Percentiles rank a stretch among this genome's conserved stretches.
Evolutionary conservation across 1,140 invertebrate genomes (phyloP).

Genomic region (Cydia splendana): DNA sequence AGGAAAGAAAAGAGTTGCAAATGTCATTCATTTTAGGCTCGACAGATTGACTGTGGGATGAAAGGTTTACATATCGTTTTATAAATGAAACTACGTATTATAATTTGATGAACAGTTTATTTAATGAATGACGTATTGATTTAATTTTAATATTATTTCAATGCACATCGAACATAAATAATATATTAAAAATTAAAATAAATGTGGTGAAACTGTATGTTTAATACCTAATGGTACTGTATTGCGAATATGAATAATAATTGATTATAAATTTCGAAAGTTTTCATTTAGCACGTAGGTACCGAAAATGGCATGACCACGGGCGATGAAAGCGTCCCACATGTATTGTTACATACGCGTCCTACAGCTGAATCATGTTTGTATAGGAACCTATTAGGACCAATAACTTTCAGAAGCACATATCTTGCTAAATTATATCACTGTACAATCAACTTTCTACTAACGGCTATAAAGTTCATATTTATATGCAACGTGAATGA

Average conservation of each 20-base stretch:
- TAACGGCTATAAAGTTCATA: not conserved
- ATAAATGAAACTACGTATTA: too few species aligned
- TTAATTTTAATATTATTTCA: too few species aligned
- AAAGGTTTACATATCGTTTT: too few species aligned
- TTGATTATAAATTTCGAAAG: conserved; percentile 25
- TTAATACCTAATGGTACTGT: too few species aligned
- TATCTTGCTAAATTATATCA: not conserved
- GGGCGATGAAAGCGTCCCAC: conserved; percentile 63
- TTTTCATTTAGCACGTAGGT: conserved; percentile 12
- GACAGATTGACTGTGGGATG: too few species aligned
- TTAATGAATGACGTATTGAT: too few species aligned
- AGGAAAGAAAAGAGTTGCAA: too few species aligned
- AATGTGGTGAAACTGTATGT: too few species aligned
- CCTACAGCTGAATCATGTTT: conserved; percentile 39
- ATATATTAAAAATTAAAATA: too few species aligned
- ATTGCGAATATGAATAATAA: not conserved
- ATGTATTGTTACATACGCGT: conserved; percentile 59
- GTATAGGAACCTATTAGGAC: conserved; percentile 25
- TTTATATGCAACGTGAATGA: not conserved
- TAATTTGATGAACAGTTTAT: too few species aligned
- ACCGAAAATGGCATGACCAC: conserved; percentile 55
- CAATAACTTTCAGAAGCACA: not conserved
- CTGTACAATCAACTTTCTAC: not conserved
- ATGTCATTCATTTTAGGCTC: too few species aligned
- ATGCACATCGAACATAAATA: too few species aligned